Base-by-base conservation (phyloP, 1,140 invertebrate species). In the Varroa destructor region DNA sequence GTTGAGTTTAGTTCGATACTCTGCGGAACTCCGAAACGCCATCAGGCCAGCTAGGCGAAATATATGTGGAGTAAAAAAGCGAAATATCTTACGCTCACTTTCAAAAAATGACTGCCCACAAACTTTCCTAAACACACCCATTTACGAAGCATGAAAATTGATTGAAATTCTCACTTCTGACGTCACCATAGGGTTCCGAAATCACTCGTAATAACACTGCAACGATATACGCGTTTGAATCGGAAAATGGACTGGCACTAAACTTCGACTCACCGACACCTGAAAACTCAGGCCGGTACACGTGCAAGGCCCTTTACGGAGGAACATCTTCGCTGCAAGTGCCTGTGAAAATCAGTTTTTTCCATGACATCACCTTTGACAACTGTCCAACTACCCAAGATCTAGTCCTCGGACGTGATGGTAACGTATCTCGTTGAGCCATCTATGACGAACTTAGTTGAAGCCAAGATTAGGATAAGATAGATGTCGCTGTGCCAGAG, bases 351-450 rank as follows among this genome's bases (percentile, higher is more conserved):
- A 46, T 67, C 14, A 43, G 40, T 14, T 67, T 67, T 40, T 67
- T 25, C 37, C 61, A 67, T 37, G 61, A 67, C 37, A 67, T 67
- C 36, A 67, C 61, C 40, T 40, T 67, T 46, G 12, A 25, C 12
- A 46, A 67, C 40, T 67, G 61, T 37, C 61, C 61, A 12, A 40
- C 46, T 12, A 46, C 12, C 46, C 61, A 67, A 40, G 37, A 67
- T 40, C 61, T 67, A 36, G 61, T 67, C 14, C 40, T 43, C 40
- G 61, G 61, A 40, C 61, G 61, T 40, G 61, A 67, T 46, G 61
- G 61, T 67, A 12, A 67, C 25, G 25, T 12, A 42, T 58, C 12
- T 3, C 12, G 46, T 51, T 51, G 3, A 5, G 46, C 46, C 46
- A 51, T 25, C 25, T 25, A 25, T 25, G 25, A 25, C 25, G 25